Evolutionary conservation across 1,140 invertebrate genomes (phyloP).

Genomic region (Dendroctonus ponderosae): DNA sequence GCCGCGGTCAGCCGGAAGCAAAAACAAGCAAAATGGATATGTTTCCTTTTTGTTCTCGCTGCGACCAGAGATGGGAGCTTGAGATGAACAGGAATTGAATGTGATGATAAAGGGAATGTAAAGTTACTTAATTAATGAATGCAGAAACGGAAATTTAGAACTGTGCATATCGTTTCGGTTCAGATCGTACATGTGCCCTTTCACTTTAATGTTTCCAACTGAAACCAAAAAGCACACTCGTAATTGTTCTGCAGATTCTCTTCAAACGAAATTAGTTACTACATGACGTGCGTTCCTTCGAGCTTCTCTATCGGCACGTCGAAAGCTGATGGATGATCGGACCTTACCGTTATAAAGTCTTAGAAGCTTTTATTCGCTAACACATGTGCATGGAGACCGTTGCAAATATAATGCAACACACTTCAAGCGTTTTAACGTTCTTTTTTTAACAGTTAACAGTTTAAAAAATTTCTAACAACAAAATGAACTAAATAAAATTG

Average conservation of each 20-base stretch:
- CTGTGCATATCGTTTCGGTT: no score
- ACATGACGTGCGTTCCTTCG: neutral
- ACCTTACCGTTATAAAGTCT: neutral
- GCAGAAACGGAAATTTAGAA: no score
- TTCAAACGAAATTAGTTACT: neutral
- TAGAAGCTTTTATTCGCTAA: neutral
- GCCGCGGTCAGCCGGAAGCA: slow-evolving; percentile 44
- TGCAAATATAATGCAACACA: no score
- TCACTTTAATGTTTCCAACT: no score
- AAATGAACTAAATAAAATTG: no score
- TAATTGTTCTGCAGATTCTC: no score
- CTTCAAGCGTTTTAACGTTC: no score
- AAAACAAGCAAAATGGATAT: slow-evolving; percentile 52
- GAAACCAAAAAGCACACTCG: no score
- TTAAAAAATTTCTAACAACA: no score
- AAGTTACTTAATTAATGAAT: slow-evolving; percentile 31
- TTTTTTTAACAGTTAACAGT: no score
- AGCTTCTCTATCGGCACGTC: neutral
- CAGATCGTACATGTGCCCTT: no score
- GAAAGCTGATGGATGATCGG: neutral
- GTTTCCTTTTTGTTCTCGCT: slow-evolving; percentile 50
- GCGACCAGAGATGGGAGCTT: slow-evolving; percentile 36
- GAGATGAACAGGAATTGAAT: slow-evolving; percentile 41
- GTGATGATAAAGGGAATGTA: slow-evolving; percentile 35
- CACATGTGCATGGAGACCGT: neutral